Conservation (phyloP, 2,888 invertebrate genomes). For the Iphiclides podalirius region DNA sequence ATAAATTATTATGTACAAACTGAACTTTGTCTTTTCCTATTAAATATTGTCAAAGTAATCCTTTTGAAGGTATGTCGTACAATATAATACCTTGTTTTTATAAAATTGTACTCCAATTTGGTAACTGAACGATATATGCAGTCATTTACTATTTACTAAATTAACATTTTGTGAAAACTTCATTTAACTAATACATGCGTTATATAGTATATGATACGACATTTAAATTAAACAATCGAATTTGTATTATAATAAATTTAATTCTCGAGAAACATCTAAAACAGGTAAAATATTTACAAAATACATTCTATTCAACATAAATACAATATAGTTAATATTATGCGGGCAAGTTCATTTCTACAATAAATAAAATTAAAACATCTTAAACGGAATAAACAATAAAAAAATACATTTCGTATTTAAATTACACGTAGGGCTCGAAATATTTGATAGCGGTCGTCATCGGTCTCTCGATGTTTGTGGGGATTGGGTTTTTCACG, state of each 20-base stretch:
- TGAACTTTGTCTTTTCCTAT: too few relatives aligned
- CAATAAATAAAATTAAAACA: conserved; percentile 67
- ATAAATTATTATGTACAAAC: too few relatives aligned
- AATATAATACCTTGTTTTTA: too few relatives aligned
- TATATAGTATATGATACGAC: too few relatives aligned
- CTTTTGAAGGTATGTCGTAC: too few relatives aligned
- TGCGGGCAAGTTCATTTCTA: conserved; percentile 76
- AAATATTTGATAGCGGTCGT: conserved; percentile 79
- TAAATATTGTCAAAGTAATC: too few relatives aligned
- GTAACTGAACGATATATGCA: too few relatives aligned
- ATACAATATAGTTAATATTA: conserved; percentile 69
- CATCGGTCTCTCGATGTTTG: conserved; percentile 78
- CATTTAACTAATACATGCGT: too few relatives aligned
- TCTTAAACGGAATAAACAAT: conserved; percentile 42
- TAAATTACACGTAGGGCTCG: conserved; percentile 71
- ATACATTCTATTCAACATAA: conserved; percentile 46
- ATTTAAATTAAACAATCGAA: conserved; percentile 3
- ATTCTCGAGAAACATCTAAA: conserved; percentile 57
- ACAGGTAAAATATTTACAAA: conserved; percentile 65
- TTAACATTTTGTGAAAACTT: too few relatives aligned
- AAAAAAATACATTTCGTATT: conserved; percentile 28
- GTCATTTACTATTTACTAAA: too few relatives aligned
- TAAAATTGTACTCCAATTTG: too few relatives aligned
- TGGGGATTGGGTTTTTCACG: conserved; percentile 82
- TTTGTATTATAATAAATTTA: conserved; percentile 54